Percentiles rank a stretch among this genome's conserved stretches.
Evolutionary conservation across 1,140 invertebrate species (phyloP).

Genomic region (Drosophila bocki): DNA sequence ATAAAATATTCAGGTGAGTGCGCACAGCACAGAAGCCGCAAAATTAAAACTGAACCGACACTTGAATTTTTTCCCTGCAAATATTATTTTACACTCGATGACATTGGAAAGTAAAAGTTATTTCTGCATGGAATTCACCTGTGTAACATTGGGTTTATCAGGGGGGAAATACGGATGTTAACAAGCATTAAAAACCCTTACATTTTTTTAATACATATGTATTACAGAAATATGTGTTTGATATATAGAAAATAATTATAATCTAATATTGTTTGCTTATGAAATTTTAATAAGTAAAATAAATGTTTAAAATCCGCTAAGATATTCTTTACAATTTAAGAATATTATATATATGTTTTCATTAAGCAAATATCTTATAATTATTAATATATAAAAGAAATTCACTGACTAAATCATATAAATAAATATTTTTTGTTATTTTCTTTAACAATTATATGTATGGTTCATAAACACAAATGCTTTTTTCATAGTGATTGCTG

Average conservation of each 20-base stretch:
- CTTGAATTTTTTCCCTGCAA: constrained; percentile 21
- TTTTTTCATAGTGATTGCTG: background rate
- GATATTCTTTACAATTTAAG: background rate
- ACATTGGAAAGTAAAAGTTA: constrained; percentile 1
- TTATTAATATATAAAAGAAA: too few species aligned
- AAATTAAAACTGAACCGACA: constrained; percentile 42
- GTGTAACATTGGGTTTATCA: background rate
- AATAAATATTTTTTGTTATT: too few species aligned
- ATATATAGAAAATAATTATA: too few species aligned
- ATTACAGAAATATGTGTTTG: background rate
- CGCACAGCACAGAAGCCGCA: constrained; percentile 26
- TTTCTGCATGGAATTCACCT: background rate
- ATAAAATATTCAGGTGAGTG: constrained; percentile 66
- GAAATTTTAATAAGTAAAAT: too few species aligned
- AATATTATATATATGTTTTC: too few species aligned
- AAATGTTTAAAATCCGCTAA: too few species aligned
- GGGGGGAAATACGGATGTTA: background rate
- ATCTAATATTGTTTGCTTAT: too few species aligned
- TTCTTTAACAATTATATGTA: too few species aligned
- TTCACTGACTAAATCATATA: too few species aligned
- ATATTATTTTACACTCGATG: constrained; percentile 12
- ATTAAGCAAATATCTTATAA: too few species aligned
- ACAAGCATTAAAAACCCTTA: too few species aligned
- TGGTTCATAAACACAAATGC: background rate
- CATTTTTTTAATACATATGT: too few species aligned